Evolutionary conservation across 2,888 invertebrate species (phyloP).

Genomic region (Cheilosia variabilis): DNA sequence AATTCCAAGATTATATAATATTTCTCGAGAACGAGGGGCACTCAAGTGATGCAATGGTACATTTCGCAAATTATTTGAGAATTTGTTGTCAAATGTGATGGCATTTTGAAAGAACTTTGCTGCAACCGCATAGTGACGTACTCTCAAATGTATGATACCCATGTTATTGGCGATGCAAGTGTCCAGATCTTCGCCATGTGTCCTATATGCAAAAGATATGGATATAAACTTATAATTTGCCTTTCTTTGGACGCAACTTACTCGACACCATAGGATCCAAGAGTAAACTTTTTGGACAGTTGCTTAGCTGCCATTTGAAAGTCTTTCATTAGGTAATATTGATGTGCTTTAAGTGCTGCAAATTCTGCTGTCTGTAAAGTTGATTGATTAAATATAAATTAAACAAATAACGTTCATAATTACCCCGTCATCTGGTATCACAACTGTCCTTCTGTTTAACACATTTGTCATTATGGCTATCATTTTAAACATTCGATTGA

Average conservation of each 20-base stretch:
- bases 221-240: not conserved
- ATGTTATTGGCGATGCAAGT: conserved; percentile 83
- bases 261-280: conserved; percentile 77
- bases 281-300: conserved; percentile 79
- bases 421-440: conserved; percentile 81
- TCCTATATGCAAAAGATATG: conserved; percentile 44
- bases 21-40: conserved; percentile 82
- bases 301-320: conserved; percentile 84
- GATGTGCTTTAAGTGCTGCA: conserved; percentile 82
- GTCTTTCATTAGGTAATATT: conserved; percentile 83
- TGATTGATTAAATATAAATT: not conserved
- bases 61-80: conserved; percentile 78
- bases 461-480: conserved; percentile 81
- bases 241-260: conserved; percentile 68
- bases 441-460: conserved; percentile 80
- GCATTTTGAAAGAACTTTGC: conserved; percentile 83
- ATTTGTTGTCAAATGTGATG: conserved; percentile 81
- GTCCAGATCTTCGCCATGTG: conserved; percentile 81
- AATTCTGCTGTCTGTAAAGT: conserved; percentile 79
- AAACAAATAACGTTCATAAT: conserved; percentile 6
- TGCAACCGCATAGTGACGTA: conserved; percentile 83
- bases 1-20: conserved; percentile 85
- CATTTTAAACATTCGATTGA: conserved; percentile 79
- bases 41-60: conserved; percentile 81
- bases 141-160: conserved; percentile 83